These are phyloP conservation scores for Oligia strigilis DNA, from an alignment of 2,888 invertebrate species.

Conservation along the genomic window DNA sequence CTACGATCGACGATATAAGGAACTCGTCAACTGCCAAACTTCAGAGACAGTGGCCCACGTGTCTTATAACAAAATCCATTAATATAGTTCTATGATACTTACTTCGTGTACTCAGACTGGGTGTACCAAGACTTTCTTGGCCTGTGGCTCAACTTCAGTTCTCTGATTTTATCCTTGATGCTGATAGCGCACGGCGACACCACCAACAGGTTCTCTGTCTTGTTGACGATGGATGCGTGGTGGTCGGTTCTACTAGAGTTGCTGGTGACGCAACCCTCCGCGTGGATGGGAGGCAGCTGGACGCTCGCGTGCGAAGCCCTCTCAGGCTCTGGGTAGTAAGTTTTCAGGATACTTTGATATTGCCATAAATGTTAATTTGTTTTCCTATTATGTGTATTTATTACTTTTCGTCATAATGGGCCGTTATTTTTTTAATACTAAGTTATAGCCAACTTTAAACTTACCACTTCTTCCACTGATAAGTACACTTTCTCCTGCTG, in stretches of 20 bases:
- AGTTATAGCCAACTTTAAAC: slow-evolving; percentile 29
- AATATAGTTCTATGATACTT: slow-evolving; percentile 29
- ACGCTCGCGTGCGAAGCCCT: slow-evolving; percentile 54
- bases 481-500: slow-evolving; percentile 80
- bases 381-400: not conserved
- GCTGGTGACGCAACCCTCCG: slow-evolving; percentile 71
- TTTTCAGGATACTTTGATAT: slow-evolving; percentile 16
- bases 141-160: slow-evolving; percentile 76
- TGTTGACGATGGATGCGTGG: slow-evolving; percentile 27
- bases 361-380: not conserved
- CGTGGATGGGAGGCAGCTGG: slow-evolving; percentile 81
- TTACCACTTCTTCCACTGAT: slow-evolving; percentile 77
- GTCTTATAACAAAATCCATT: not conserved
- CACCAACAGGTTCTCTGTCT: slow-evolving; percentile 17
- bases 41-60: not conserved
- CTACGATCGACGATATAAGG: not conserved
- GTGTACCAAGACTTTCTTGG: slow-evolving; percentile 49
- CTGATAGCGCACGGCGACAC: slow-evolving; percentile 71
- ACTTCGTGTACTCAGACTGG: slow-evolving; percentile 61
- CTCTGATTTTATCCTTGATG: slow-evolving; percentile 81
- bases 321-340: slow-evolving; percentile 38
- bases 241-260: slow-evolving; percentile 54
- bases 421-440: slow-evolving; percentile 17
- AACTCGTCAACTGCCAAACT: not conserved
- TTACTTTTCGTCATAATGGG: not conserved